Evolutionary conservation across 64 coral and sea anemone genomes (phyloP), one percentile per base, ranked within the genome.

Genomic region (Astreopora myriophthalma): DNA sequence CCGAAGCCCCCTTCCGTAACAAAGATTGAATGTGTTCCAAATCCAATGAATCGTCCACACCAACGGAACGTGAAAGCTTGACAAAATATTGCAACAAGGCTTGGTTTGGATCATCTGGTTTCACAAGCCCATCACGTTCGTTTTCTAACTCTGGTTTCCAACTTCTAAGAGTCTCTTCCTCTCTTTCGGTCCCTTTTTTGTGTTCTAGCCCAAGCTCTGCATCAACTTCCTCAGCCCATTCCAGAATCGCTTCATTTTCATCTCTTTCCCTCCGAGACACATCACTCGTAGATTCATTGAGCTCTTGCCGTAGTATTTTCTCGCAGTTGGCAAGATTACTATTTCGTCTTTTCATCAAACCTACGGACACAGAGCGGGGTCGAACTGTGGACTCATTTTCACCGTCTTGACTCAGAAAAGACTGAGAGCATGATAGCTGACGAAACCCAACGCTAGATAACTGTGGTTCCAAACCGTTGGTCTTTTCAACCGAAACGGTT

Each of bases 11-110:
- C 40, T 48, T 48, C 30, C 30, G 49, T 34, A 94, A 73, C 22
- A 94, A 40, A 27, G 93, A 94, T 30, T 71, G 70, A 37, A 94
- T 77, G 48, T 85, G 88, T 22, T 85, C 93, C 74, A 90, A 85
- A 63, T 94, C 80, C 70, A 94, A 27, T 19, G 51, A 84, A 39
- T 90, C 93, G 5, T 90, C 68, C 6, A 80, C 67, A 89, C 79
- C 60, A 37, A 39, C 37, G 2, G 92, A 94, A 3, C 40, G 62
- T 22, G 92, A 88, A 55, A 94, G 57, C 79, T 84, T 89, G 7
- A 61, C 76, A 74, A 94, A 94, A 38, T 89, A 94, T 34, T 64
- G 73, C 2, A 94, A 37, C 24, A 94, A 39, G 6, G 79, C 42
- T 69, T 94, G 51, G 88, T 94, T 87, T 8, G 85, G 57, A 22